A percentile compares a stretch with the other conserved stretches of the same genome.
Evolutionary conservation across 1,140 invertebrate genomes (phyloP).

Genomic region (Potamilus streckersoni): DNA sequence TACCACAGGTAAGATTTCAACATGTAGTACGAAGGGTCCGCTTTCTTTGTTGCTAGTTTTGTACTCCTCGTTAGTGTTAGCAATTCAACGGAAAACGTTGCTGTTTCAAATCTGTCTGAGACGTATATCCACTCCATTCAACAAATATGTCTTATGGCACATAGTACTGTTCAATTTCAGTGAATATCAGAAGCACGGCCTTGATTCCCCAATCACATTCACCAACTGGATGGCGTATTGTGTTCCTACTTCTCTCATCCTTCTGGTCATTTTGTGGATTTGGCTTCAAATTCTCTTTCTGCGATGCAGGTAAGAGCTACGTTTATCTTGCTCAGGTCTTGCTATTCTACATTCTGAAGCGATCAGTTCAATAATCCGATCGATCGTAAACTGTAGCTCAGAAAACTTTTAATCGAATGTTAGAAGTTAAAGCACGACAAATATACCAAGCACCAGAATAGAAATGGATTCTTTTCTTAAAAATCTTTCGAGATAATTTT

Average conservation of each 20-base stretch:
- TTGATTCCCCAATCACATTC: slow-evolving; percentile 60
- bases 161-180: slow-evolving; percentile 26
- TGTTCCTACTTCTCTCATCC: slow-evolving; percentile 62
- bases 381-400: background rate
- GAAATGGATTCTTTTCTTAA: too few species aligned
- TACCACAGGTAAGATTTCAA: too few species aligned
- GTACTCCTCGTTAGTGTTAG: too few species aligned
- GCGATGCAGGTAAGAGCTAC: slow-evolving; percentile 47
- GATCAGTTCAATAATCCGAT: background rate
- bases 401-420: background rate
- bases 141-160: too few species aligned
- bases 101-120: too few species aligned
- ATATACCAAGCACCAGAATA: too few species aligned
- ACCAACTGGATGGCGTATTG: slow-evolving; percentile 68
- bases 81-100: too few species aligned
- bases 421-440: background rate
- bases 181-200: slow-evolving; percentile 36
- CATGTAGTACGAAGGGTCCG: too few species aligned
- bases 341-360: too few species aligned
- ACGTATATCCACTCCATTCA: too few species aligned
- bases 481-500: too few species aligned
- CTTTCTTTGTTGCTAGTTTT: too few species aligned
- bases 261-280: slow-evolving; percentile 63
- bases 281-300: slow-evolving; percentile 63
- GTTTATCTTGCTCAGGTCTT: background rate